Conservation (phyloP, 1,140 invertebrate genomes). For the Trichomalopsis sarcophagae region DNA sequence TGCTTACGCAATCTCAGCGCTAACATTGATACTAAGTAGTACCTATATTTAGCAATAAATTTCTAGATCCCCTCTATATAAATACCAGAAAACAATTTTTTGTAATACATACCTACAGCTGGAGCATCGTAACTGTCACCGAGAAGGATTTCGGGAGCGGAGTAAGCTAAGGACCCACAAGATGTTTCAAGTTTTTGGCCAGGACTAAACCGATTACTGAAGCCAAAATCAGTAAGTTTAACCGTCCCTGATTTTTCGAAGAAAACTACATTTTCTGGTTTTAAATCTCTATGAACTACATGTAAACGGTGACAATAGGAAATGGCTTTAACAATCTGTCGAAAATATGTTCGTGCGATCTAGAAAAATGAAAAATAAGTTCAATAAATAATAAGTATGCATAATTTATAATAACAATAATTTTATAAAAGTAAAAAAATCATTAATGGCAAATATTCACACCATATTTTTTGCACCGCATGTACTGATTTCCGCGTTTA, state of each 20-base stretch:
- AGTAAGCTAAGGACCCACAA: constrained; percentile 99
- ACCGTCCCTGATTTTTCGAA: constrained; percentile 98
- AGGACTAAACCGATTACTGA: constrained; percentile 97
- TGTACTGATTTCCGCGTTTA: too few relatives aligned
- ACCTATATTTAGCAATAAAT: too few relatives aligned
- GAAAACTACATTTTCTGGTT: constrained; percentile 99
- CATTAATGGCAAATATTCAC: too few relatives aligned
- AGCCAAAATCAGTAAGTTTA: constrained; percentile 99
- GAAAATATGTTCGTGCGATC: constrained; percentile 94
- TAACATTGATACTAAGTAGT: too few relatives aligned
- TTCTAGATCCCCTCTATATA: too few relatives aligned
- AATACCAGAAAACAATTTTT: too few relatives aligned
- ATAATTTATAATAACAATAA: too few relatives aligned
- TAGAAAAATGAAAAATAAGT: constrained; percentile 62
- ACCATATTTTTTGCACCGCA: too few relatives aligned
- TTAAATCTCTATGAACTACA: constrained; percentile 96
- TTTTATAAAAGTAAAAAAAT: too few relatives aligned
- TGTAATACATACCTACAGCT: constrained; percentile 85
- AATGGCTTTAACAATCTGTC: constrained; percentile 97
- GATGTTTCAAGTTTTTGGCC: constrained; percentile 98
- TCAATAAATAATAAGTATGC: too few relatives aligned
- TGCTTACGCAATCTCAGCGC: too few relatives aligned
- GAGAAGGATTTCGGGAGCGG: constrained; percentile 98
- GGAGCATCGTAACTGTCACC: constrained; percentile 96
- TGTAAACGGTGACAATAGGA: constrained; percentile 98